Evolutionary conservation across 2,888 invertebrate species (phyloP).

Genomic region (Cancer borealis): DNA sequence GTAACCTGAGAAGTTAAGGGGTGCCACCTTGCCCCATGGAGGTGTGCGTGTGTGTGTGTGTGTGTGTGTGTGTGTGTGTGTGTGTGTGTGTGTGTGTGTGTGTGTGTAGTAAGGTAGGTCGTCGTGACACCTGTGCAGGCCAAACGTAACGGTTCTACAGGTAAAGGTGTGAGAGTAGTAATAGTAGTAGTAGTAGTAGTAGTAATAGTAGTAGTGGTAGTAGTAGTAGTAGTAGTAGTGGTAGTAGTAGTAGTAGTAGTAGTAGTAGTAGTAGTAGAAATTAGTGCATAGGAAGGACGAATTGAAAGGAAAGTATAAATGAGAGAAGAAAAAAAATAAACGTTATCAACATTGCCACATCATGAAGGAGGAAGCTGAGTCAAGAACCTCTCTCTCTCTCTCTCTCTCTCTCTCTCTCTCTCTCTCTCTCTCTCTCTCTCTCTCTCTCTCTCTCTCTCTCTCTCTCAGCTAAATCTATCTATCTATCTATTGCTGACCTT

Average conservation of each 20-base stretch:
- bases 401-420: slow-evolving; percentile 49
- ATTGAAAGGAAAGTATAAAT: no score
- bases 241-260: slow-evolving; percentile 33
- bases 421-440: slow-evolving; percentile 42
- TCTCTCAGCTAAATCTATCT: not conserved
- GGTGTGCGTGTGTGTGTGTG: not conserved
- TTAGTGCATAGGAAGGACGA: not conserved
- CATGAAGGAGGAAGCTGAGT: not conserved
- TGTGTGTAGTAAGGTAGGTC: not conserved
- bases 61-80: not conserved
- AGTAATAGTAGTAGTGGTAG: slow-evolving; percentile 35
- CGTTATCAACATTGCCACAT: not conserved
- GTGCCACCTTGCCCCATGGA: not conserved
- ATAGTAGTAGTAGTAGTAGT: not conserved
- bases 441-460: not conserved
- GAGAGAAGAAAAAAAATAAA: no score
- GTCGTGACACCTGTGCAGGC: not conserved
- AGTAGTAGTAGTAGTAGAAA: slow-evolving; percentile 16
- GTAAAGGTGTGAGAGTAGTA: slow-evolving; percentile 24
- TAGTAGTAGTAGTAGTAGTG: slow-evolving; percentile 42
- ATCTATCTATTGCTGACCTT: not conserved
- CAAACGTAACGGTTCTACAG: not conserved
- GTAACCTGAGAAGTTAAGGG: not conserved
- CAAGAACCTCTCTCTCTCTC: slow-evolving; percentile 21
- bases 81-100: slow-evolving; percentile 10